These are phyloP conservation scores for Neoascia interrupta DNA, from an alignment of 2,888 invertebrate genomes.

Conservation along the genomic window DNA sequence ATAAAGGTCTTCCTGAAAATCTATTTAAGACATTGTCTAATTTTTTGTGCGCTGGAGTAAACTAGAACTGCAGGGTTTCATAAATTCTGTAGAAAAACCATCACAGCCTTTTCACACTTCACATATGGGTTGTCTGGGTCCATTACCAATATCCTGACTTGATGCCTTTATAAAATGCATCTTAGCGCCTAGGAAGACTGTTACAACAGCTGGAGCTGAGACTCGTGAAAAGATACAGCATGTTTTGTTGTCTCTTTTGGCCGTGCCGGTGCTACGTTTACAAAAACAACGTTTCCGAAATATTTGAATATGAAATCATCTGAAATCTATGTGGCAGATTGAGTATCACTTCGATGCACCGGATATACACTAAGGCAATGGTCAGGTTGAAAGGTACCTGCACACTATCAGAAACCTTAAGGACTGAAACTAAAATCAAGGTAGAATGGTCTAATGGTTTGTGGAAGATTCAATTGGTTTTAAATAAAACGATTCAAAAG, in stretches of 20 bases:
- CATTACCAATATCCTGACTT: neutral
- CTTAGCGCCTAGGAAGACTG: slow-evolving; percentile 2
- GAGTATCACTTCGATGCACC: slow-evolving; percentile 21
- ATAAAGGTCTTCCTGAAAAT: neutral
- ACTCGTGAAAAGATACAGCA: slow-evolving; percentile 1
- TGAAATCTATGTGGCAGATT: slow-evolving; percentile 2
- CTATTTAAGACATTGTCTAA: neutral
- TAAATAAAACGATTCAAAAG: slow-evolving; percentile 17
- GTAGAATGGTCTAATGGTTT: slow-evolving; percentile 24
- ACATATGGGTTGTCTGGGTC: too few relatives aligned
- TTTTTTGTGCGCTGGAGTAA: neutral
- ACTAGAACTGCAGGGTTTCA: neutral
- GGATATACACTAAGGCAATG: slow-evolving; percentile 14
- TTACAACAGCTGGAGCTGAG: neutral
- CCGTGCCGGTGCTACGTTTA: neutral
- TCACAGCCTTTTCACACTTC: neutral
- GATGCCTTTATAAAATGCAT: too few relatives aligned
- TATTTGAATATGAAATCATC: slow-evolving; percentile 16
- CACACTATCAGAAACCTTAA: slow-evolving; percentile 17
- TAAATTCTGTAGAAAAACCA: neutral
- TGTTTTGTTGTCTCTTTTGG: neutral
- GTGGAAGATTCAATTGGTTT: too few relatives aligned
- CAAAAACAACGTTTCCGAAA: slow-evolving; percentile 1
- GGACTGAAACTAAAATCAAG: slow-evolving; percentile 16
- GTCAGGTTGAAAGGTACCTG: slow-evolving; percentile 20